Base-by-base conservation (phyloP, 2,113 vertebrate species). In the Delphinapterus leucas region DNA sequence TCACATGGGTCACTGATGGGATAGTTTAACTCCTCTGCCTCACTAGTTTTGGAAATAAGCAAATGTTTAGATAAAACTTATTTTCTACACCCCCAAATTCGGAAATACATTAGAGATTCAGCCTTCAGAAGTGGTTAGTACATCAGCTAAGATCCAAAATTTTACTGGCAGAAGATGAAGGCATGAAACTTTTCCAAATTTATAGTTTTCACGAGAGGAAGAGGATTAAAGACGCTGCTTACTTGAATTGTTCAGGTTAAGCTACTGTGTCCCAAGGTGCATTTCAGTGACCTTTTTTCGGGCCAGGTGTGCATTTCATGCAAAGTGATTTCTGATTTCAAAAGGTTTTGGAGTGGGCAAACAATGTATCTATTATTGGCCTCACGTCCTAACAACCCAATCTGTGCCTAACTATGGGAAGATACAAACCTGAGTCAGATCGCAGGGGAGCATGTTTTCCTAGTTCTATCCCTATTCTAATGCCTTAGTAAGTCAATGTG, bases 281-380 rank as follows among this genome's bases (percentile, higher is more conserved):
- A 44, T 81, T 76, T 94, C 65, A 90, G 28, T 74, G 71, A 65
- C 11, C 8, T 55, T 80, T 65, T 44, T 12, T 17, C 5, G 5
- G 28, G n/a, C 21, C 23, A 55, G 12, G 21, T 68, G 9, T 77
- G 17, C 4, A 61, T 73, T 94, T 94, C 18, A 28, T 41, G 47
- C 85, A 68, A 87, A 26, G 47, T 38, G n/a, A 76, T 67, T 70
- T 88, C 74, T 84, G 28, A 68, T 80, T 84, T 96, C 91, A 86
- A 93, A 95, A 93, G 63, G 41, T 68, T 53, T 44, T 49, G 21
- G 74, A 8, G 17, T 73, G 11, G 18, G 25, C 9, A 86, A 87
- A 63, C 23, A 47, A n/a, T 14, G 23, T 31, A 3, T 38, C 41
- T 81, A 74, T 81, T 11, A 65, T 0, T 61, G 38, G 3, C 18